Percentiles rank a stretch among this genome's conserved stretches.
Conservation (phyloP, 2,113 vertebrate species). For the Oreocharis arfaki region DNA sequence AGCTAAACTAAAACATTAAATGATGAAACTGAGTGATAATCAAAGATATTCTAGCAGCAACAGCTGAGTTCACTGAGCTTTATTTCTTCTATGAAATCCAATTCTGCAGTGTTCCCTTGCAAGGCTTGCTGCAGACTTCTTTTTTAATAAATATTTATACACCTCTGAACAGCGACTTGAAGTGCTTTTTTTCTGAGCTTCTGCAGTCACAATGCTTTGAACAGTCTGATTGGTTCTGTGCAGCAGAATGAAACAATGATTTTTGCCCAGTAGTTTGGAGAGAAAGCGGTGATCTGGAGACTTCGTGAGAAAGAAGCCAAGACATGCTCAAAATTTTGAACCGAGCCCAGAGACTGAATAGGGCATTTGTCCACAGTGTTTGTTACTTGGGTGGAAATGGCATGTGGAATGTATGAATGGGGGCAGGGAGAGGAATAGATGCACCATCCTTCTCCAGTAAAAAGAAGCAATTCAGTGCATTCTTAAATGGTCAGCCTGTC, state of each 20-base stretch:
- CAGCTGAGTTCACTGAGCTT: not conserved
- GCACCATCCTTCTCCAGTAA: not conserved
- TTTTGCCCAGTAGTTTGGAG: not conserved
- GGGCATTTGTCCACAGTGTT: not conserved
- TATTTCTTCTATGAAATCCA: not conserved
- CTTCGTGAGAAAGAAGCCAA: not conserved
- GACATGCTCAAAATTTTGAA: not conserved
- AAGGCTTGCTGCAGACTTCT: not conserved
- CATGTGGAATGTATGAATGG: not conserved
- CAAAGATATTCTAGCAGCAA: not conserved
- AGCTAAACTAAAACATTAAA: not conserved
- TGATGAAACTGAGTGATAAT: not conserved
- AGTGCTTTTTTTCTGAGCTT: not conserved
- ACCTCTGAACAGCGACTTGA: not conserved
- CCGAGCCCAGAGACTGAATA: not conserved
- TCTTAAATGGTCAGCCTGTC: not conserved
- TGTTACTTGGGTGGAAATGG: not conserved
- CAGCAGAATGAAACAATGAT: not conserved
- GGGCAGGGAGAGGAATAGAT: not conserved
- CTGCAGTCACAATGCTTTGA: not conserved
- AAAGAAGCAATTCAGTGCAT: not conserved
- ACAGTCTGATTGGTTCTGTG: not conserved
- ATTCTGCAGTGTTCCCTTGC: not conserved
- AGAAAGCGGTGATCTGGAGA: not conserved
- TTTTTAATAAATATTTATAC: not conserved